phyloP scores from a whole-genome alignment of 2,797 vertebrate genomes.

The Hemibagrus guttatus region DNA sequence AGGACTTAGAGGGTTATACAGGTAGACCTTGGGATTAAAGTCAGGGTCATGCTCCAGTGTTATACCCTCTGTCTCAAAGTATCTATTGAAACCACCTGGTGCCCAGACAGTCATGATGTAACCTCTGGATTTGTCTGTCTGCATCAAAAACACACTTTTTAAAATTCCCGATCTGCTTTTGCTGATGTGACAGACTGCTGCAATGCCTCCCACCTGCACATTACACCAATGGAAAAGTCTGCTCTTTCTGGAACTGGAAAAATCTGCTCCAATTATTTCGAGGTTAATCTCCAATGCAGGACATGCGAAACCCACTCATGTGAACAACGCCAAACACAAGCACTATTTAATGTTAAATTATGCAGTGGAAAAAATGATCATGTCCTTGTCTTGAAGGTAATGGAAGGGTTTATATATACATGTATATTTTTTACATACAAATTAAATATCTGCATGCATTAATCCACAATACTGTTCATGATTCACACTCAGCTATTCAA shows the following conservation, averaged over 20 bases:
- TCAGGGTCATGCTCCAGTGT: not conserved
- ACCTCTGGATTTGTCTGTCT: conserved; percentile 36
- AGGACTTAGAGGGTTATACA: not conserved
- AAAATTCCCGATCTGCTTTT: conserved; percentile 1
- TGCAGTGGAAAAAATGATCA: conserved; percentile 66
- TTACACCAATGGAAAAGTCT: conserved; percentile 39
- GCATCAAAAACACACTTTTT: conserved; percentile 28
- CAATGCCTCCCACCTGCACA: conserved; percentile 37
- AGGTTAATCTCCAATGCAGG: conserved; percentile 39
- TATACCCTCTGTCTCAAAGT: conserved; percentile 17
- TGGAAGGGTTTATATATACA: conserved; percentile 64
- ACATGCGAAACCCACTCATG: conserved; percentile 42
- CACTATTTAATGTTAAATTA: conserved; percentile 58
- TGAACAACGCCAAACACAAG: conserved; percentile 44
- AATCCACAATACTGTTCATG: conserved; percentile 56
- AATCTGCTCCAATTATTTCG: conserved; percentile 33
- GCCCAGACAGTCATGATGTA: conserved; percentile 33
- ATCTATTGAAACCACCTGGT: conserved; percentile 43
- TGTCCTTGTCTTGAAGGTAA: conserved; percentile 66
- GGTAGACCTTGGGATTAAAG: conserved; percentile 8
- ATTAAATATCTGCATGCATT: conserved; percentile 66
- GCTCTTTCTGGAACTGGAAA: conserved; percentile 36
- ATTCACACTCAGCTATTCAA: conserved; percentile 37
- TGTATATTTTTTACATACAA: conserved; percentile 65
- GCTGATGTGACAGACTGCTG: conserved; percentile 31